phyloP scores from a whole-genome alignment of 1,140 invertebrate species.

The Drosophila pseudoananassae region DNA sequence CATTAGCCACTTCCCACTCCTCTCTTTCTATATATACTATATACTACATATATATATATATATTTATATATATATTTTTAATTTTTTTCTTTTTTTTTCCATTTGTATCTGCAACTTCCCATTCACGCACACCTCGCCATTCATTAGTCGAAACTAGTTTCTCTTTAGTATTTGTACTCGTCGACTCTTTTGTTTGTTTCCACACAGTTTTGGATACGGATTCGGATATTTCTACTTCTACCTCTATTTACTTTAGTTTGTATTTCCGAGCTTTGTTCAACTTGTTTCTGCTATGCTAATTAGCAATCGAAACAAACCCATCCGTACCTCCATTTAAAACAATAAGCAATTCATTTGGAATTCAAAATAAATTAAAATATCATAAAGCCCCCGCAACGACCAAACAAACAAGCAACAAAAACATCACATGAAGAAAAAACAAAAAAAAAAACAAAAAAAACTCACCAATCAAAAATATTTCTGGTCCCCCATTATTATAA shows the following conservation, averaged over 20 bases:
- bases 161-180: conserved; percentile 47
- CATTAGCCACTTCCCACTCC: conserved; percentile 26
- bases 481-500: conserved; percentile 20
- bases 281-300: conserved; percentile 68
- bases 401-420: conserved; percentile 1
- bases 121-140: conserved; percentile 70
- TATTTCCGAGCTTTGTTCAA: conserved; percentile 47
- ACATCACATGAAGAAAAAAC: too few species aligned
- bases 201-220: not conserved
- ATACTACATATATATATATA: not conserved
- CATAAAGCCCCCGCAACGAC: conserved; percentile 49
- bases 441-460: not conserved
- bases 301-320: conserved; percentile 65
- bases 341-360: conserved; percentile 79
- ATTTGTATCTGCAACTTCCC: conserved; percentile 64
- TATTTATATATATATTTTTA: not conserved
- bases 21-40: conserved; percentile 1
- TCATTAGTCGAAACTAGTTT: conserved; percentile 78
- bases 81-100: conserved; percentile 12
- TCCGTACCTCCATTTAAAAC: conserved; percentile 68
- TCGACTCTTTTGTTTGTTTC: conserved; percentile 22
- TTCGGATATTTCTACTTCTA: not conserved
- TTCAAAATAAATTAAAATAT: conserved; percentile 75
- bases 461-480: conserved; percentile 34
- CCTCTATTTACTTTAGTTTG: conserved; percentile 48